Percentiles rank a stretch among this genome's conserved stretches.
Conservation (phyloP, 2,113 vertebrate genomes). For the Percopsis transmontana region DNA sequence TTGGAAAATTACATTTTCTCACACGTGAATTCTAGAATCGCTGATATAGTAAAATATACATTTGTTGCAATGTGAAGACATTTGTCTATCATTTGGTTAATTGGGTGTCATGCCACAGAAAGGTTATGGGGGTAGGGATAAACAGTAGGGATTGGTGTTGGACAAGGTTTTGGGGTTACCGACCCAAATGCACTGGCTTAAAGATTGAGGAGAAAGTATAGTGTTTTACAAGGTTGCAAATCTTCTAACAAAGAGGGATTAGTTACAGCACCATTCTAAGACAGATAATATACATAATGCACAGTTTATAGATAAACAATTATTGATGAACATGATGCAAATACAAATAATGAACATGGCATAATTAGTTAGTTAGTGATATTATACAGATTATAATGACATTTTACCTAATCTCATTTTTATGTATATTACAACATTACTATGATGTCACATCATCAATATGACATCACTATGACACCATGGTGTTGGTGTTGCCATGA, state of each 20-base stretch:
- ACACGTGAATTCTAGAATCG: too few relatives aligned
- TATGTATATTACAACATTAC: too few relatives aligned
- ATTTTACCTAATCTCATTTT: too few relatives aligned
- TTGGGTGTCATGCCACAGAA: too few relatives aligned
- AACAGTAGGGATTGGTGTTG: too few relatives aligned
- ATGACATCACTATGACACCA: too few relatives aligned
- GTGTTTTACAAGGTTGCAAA: background rate
- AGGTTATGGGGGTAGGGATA: background rate
- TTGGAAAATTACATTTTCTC: too few relatives aligned
- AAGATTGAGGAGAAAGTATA: conserved; percentile 1
- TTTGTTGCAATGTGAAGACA: too few relatives aligned
- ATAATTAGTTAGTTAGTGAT: background rate
- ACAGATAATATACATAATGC: conserved; percentile 48
- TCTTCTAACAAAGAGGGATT: conserved; percentile 42
- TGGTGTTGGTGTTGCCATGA: too few relatives aligned
- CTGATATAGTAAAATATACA: too few relatives aligned
- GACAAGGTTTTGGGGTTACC: background rate
- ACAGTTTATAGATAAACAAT: conserved; percentile 45
- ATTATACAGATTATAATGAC: background rate
- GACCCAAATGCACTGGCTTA: background rate
- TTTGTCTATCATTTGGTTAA: too few relatives aligned
- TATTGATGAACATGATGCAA: conserved; percentile 8
- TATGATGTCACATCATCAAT: too few relatives aligned
- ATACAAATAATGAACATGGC: background rate
- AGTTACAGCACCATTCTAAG: conserved; percentile 18